Base-by-base conservation (phyloP, 30 jellyfish, hydroid and myxozoan species). In the Clytia hemisphaerica region DNA sequence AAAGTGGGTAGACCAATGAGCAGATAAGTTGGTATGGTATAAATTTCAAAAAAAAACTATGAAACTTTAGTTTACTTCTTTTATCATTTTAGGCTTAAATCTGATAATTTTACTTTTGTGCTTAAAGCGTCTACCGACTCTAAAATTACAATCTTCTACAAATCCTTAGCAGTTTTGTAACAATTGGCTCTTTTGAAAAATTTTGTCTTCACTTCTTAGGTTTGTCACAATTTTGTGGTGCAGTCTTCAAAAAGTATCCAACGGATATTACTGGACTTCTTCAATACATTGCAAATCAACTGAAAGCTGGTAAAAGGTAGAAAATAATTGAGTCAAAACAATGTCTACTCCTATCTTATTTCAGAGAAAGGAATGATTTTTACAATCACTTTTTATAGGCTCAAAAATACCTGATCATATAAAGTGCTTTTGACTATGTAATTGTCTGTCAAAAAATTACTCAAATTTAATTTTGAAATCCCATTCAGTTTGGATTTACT, bases 281-380 rank as follows among this genome's bases (percentile, higher is more conserved):
- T 37, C 99, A 92, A 62, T 92, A 92, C 69, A 74, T 92, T 61
- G 94, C 99, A 0, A 92, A 92, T 58, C 99, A 92, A 72, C 84
- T 92, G 40, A 92, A 92, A 72, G 94, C 93, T 7, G 94, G 93
- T 4, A 89, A 82, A 24, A 89, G 98, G 98, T 89, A 37, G 0
- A 31, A n/a, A n/a, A n/a, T n/a, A n/a, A 48, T 5, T 9, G 67
- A 9, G 12, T 31, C 75, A 18, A 33, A 40, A 10, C 53, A 7
- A n/a, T 9, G 53, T 40, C 16, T 9, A 6, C 21, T 19, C 14
- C 38, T 21, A 53, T 53, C 38, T 53, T 42, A 42, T 42, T 42
- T 42, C n/a, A 10, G 12, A 42, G n/a, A 10, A 42, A 42, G n/a
- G n/a, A 10, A 42, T 10, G 12, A 42, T 12, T n/a, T 42, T 42